Percentiles rank a stretch among this genome's conserved stretches.
Conservation (phyloP, 2,888 invertebrate species). For the Eudemis profundana region DNA sequence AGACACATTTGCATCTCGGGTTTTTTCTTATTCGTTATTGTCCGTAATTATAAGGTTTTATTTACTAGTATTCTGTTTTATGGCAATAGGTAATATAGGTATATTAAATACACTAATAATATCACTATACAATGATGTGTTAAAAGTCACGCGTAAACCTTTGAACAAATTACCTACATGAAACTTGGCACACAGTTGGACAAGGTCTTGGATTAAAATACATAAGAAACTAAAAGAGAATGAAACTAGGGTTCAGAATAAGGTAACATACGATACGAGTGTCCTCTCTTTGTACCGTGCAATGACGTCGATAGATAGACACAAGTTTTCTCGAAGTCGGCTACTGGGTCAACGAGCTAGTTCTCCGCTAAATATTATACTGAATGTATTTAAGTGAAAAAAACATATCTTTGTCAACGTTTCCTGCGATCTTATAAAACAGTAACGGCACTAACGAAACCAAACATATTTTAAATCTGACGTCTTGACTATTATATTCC, state of each 20-base stretch:
- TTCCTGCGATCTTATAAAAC: background rate
- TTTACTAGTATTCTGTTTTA: no score
- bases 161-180: no score
- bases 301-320: slow-evolving; percentile 52
- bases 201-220: no score
- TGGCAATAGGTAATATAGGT: no score
- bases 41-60: no score
- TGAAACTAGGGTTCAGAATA: no score
- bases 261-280: no score
- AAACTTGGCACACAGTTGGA: no score
- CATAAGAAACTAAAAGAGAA: no score
- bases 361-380: slow-evolving; percentile 54
- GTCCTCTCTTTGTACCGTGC: slow-evolving; percentile 3
- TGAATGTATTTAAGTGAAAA: slow-evolving; percentile 27
- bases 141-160: no score
- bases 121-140: no score
- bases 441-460: background rate
- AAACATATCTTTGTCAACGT: slow-evolving; percentile 21
- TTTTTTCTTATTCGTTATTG: background rate
- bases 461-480: slow-evolving; percentile 9
- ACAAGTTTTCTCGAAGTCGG: slow-evolving; percentile 74
- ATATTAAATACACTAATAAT: no score
- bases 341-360: slow-evolving; percentile 75
- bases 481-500: background rate
- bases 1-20: background rate